Conservation (phyloP, 2,888 invertebrate genomes). For the Xanthorhoe spadicearia region DNA sequence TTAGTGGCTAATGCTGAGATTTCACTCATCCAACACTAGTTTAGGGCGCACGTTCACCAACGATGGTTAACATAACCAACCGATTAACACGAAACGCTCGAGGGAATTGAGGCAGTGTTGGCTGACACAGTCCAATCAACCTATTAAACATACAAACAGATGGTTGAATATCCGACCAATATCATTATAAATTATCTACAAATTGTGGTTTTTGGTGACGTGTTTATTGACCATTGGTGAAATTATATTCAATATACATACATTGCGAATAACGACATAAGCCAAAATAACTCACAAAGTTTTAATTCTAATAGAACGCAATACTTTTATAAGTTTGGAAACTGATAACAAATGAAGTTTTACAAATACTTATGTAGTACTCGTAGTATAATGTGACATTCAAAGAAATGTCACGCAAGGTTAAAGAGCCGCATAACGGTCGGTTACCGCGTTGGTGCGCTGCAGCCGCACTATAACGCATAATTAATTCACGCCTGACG, state of each 20-base stretch:
- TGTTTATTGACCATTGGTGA: too few species aligned
- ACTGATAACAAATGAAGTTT: too few species aligned
- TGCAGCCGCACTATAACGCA: not conserved
- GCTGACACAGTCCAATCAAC: not conserved
- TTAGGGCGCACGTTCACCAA: not conserved
- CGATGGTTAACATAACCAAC: not conserved
- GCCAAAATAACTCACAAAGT: too few species aligned
- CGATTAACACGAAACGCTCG: not conserved
- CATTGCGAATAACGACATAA: too few species aligned
- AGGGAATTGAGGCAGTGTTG: not conserved
- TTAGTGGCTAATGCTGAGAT: constrained; percentile 26
- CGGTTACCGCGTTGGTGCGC: not conserved
- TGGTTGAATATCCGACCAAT: too few species aligned
- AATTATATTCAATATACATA: too few species aligned
- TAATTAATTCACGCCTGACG: constrained; percentile 17
- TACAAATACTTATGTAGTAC: too few species aligned
- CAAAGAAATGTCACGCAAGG: not conserved
- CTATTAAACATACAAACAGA: not conserved
- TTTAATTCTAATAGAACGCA: too few species aligned
- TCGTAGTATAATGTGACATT: not conserved
- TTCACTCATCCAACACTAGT: constrained; percentile 30
- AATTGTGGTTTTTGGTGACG: too few species aligned
- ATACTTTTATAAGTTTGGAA: too few species aligned
- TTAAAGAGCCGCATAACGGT: not conserved
- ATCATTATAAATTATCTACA: too few species aligned